Percentiles rank a stretch among this genome's conserved stretches.
Conservation (phyloP, 2,888 invertebrate species). For the Drosophila meridionalis region DNA sequence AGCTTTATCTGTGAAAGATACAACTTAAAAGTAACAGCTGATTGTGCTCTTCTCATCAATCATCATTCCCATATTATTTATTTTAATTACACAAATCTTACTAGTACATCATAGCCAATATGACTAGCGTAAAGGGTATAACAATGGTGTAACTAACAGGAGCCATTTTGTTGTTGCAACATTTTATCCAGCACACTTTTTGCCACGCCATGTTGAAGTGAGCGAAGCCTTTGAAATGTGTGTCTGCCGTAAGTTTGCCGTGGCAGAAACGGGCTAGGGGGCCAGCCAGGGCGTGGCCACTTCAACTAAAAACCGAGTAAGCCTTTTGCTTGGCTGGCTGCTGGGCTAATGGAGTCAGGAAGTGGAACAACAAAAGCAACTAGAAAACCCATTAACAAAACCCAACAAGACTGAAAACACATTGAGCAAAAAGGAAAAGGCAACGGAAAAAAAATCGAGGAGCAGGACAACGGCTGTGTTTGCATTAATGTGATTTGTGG, state of each 20-base stretch:
- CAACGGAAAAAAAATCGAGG: slow-evolving; percentile 15
- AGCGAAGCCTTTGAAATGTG: slow-evolving; percentile 71
- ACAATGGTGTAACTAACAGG: slow-evolving; percentile 51
- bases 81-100: neutral
- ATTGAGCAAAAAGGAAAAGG: slow-evolving; percentile 9
- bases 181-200: slow-evolving; percentile 45
- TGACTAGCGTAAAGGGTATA: slow-evolving; percentile 19
- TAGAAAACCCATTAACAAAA: slow-evolving; percentile 66
- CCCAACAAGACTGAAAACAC: slow-evolving; percentile 47
- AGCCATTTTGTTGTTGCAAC: slow-evolving; percentile 66
- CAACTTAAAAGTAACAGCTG: too few relatives aligned
- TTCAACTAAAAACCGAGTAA: slow-evolving; percentile 68
- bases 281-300: slow-evolving; percentile 65
- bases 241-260: slow-evolving; percentile 31
- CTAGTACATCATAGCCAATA: neutral
- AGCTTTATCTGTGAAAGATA: too few relatives aligned
- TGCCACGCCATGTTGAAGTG: slow-evolving; percentile 50
- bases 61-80: neutral
- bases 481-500: slow-evolving; percentile 68
- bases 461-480: slow-evolving; percentile 38
- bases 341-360: slow-evolving; percentile 68
- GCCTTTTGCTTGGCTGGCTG: slow-evolving; percentile 57
- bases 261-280: neutral
- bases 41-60: too few relatives aligned
- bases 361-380: slow-evolving; percentile 52